These are phyloP conservation scores for Montipora capricornis DNA, from an alignment of 64 coral and sea anemone species.

Conservation along the genomic window DNA sequence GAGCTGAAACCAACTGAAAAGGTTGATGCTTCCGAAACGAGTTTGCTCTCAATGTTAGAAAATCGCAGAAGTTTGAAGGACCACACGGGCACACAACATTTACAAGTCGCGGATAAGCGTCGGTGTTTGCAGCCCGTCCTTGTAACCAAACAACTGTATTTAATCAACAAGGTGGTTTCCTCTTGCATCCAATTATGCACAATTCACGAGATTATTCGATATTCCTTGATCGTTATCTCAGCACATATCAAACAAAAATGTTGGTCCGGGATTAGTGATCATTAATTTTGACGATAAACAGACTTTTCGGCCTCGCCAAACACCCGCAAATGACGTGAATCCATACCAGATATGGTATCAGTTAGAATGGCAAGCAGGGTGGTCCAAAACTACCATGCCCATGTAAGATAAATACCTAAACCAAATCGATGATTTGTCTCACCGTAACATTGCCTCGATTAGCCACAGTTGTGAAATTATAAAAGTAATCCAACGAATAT, in stretches of 20 bases:
- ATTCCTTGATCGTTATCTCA: conserved; percentile 31
- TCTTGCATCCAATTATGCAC: conserved; percentile 54
- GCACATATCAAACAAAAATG: conserved; percentile 22
- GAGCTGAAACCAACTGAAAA: not conserved
- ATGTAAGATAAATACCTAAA: not conserved
- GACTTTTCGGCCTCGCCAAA: conserved; percentile 25
- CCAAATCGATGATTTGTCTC: not conserved
- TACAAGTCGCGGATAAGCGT: not conserved
- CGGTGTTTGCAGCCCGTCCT: not conserved
- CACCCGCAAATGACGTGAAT: conserved; percentile 12
- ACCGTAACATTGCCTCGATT: not conserved
- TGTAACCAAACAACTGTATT: conserved; percentile 9
- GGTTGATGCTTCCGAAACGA: not conserved
- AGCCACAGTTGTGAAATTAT: not conserved
- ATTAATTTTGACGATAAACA: conserved; percentile 61
- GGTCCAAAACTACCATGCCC: not conserved
- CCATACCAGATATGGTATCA: not conserved
- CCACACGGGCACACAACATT: not conserved
- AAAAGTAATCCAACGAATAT: not conserved
- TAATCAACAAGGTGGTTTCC: not conserved
- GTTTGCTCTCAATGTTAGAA: not conserved
- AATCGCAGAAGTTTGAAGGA: not conserved
- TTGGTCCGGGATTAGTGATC: conserved; percentile 29
- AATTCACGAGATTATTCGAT: not conserved
- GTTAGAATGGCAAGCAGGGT: not conserved